phyloP scores from a whole-genome alignment of 2,888 invertebrate species.

The Melinaea menophilus region DNA sequence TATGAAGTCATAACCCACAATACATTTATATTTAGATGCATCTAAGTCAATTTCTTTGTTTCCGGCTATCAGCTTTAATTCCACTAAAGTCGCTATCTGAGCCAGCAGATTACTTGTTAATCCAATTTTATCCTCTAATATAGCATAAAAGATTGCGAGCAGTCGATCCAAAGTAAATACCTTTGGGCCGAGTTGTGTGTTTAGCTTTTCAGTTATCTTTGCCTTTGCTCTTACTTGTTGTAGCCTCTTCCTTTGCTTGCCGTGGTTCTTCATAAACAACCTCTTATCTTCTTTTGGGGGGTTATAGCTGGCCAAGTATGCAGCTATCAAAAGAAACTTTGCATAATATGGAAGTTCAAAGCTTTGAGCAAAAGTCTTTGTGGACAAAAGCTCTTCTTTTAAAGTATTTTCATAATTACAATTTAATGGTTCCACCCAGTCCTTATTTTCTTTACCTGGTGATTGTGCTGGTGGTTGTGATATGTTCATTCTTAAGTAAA shows the following conservation, averaged over 20 bases:
- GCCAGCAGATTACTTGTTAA: slow-evolving; percentile 91
- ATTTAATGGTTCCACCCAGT: slow-evolving; percentile 29
- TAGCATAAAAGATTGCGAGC: slow-evolving; percentile 92
- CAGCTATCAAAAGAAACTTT: slow-evolving; percentile 92
- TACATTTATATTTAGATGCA: slow-evolving; percentile 91
- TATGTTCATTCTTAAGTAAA: slow-evolving; percentile 83
- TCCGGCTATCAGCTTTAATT: slow-evolving; percentile 86
- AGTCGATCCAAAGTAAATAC: slow-evolving; percentile 88
- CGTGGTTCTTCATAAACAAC: slow-evolving; percentile 89
- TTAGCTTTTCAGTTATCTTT: slow-evolving; percentile 75
- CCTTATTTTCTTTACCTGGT: slow-evolving; percentile 58
- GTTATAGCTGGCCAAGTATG: slow-evolving; percentile 95
- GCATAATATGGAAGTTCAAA: slow-evolving; percentile 92
- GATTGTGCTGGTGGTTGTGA: slow-evolving; percentile 45
- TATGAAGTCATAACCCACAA: slow-evolving; percentile 89
- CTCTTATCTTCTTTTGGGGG: slow-evolving; percentile 92
- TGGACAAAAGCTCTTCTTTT: slow-evolving; percentile 67
- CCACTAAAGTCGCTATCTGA: slow-evolving; percentile 92
- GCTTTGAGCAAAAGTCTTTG: slow-evolving; percentile 79
- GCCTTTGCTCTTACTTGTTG: slow-evolving; percentile 80
- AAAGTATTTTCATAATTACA: slow-evolving; percentile 58
- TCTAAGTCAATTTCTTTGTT: slow-evolving; percentile 87
- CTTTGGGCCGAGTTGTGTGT: slow-evolving; percentile 88
- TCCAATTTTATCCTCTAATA: slow-evolving; percentile 89
- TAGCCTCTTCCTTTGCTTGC: slow-evolving; percentile 82